These are phyloP conservation scores for Hydrolagus colliei DNA, from an alignment of 2,797 vertebrate genomes.

Conservation along the genomic window DNA sequence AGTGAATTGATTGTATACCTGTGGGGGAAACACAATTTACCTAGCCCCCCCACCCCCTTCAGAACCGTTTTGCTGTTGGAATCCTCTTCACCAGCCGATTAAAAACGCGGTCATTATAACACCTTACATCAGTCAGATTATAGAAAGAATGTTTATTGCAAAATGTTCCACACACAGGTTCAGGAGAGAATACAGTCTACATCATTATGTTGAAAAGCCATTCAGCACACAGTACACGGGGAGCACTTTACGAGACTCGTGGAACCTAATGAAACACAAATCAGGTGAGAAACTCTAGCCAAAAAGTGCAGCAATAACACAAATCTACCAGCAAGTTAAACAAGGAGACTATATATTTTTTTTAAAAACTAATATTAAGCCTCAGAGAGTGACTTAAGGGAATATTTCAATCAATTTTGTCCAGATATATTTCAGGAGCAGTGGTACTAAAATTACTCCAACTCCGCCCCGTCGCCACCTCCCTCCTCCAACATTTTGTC, in stretches of 20 bases:
- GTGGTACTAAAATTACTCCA: slow-evolving; percentile 20
- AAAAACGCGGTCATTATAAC: not conserved
- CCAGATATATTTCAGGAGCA: slow-evolving; percentile 4
- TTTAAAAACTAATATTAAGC: slow-evolving; percentile 23
- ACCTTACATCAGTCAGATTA: slow-evolving; percentile 4
- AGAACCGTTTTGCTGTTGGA: too few species aligned
- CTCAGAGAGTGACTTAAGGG: slow-evolving; percentile 15
- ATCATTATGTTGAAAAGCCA: slow-evolving; percentile 29
- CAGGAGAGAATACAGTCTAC: slow-evolving; percentile 26
- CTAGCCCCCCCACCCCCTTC: too few species aligned
- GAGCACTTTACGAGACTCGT: slow-evolving; percentile 27
- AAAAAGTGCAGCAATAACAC: slow-evolving; percentile 27
- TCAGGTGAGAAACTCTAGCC: slow-evolving; percentile 6
- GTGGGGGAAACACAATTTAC: too few species aligned
- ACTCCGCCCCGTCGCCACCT: slow-evolving; percentile 1
- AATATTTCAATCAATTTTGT: slow-evolving; percentile 22
- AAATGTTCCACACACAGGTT: slow-evolving; percentile 27
- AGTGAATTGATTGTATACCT: too few species aligned
- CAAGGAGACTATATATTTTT: not conserved
- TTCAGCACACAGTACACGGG: slow-evolving; percentile 28
- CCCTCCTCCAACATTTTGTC: slow-evolving; percentile 34
- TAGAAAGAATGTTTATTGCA: slow-evolving; percentile 32
- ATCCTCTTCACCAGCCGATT: not conserved
- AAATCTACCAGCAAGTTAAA: slow-evolving; percentile 29
- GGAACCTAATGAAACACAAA: slow-evolving; percentile 13